Evolutionary conservation across 2,113 vertebrate species (phyloP), one percentile per base, ranked within the genome.

Genomic region (Speoplatyrhinus poulsoni): DNA sequence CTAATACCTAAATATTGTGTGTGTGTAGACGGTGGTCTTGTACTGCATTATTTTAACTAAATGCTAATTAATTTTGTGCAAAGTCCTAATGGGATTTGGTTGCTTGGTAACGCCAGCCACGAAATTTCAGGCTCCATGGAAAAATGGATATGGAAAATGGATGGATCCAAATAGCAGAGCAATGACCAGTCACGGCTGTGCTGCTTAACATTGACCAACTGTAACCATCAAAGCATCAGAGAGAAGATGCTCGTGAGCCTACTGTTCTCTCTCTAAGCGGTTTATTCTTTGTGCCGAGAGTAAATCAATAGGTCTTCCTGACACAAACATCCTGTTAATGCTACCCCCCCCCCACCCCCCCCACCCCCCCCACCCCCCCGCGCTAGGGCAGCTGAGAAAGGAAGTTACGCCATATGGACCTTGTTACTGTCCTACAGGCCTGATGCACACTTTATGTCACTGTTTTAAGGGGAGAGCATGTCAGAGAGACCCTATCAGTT

Each of bases 321-420:
- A 16, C 41, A 4, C 56, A 50, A 70, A 36, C 46, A 61, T 76
- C 75, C 73, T 76, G 69, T 85, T 87, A 81, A 82, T 60, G 47
- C 55, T 71, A 62, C 55, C 73, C 66, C 17, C 78, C 19, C 19
- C 19, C 19, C 19, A 1, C 19, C 19, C n/a, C n/a, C n/a, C n/a
- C n/a, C n/a, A n/a, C n/a, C n/a, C n/a, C n/a, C n/a, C n/a, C n/a
- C n/a, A n/a, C 66, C 17, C 78, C 26, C 76, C 75, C 66, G 56
- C 19, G 67, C 71, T 65, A 54, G 71, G 62, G 57, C 57, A 66
- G 63, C 0, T 52, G 72, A 62, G 55, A 62, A 54, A 82, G 82
- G 87, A 88, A 85, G 75, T 73, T 71, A 81, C 77, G 68, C 77
- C 87, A 90, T 79, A 79, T 89, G 89, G 85, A 85, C 56, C 83